A percentile compares a stretch with the other conserved stretches of the same genome.
These are phyloP conservation scores for Zoanthus solanderi DNA, from an alignment of 92 coral and sea anemone genomes.

Conservation along the genomic window DNA sequence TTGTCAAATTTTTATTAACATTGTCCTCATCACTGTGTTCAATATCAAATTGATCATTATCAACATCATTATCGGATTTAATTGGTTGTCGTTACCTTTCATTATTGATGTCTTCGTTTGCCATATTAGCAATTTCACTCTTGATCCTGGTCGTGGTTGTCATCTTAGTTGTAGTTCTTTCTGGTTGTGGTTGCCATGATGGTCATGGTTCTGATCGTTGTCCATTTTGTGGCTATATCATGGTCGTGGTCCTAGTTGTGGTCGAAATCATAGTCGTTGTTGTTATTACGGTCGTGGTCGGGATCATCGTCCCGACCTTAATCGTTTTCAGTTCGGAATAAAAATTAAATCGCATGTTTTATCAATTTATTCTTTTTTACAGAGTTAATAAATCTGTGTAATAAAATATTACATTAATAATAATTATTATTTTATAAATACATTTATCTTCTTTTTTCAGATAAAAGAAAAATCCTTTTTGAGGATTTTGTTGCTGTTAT, in stretches of 20 bases:
- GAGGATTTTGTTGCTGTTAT: constrained; percentile 28
- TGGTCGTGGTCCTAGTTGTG: neutral
- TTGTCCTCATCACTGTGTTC: neutral
- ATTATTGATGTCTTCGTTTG: no score
- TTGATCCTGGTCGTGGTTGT: neutral
- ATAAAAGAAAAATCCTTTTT: constrained; percentile 34
- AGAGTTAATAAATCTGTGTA: no score
- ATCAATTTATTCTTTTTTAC: no score
- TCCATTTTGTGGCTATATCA: neutral
- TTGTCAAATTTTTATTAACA: neutral
- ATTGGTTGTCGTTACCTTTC: no score
- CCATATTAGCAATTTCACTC: neutral
- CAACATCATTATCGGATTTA: no score
- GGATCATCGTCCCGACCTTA: neutral
- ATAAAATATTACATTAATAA: no score
- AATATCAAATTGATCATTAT: neutral
- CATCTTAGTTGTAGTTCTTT: no score
- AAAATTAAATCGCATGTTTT: no score
- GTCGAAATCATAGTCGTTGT: neutral
- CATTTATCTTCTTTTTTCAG: neutral
- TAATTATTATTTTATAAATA: no score
- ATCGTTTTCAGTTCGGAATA: no score
- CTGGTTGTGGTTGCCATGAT: neutral
- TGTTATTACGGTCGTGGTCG: neutral
- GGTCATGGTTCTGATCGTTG: no score